These are phyloP conservation scores for Lacerta agilis DNA, from an alignment of 2,797 vertebrate genomes.

Conservation along the genomic window DNA sequence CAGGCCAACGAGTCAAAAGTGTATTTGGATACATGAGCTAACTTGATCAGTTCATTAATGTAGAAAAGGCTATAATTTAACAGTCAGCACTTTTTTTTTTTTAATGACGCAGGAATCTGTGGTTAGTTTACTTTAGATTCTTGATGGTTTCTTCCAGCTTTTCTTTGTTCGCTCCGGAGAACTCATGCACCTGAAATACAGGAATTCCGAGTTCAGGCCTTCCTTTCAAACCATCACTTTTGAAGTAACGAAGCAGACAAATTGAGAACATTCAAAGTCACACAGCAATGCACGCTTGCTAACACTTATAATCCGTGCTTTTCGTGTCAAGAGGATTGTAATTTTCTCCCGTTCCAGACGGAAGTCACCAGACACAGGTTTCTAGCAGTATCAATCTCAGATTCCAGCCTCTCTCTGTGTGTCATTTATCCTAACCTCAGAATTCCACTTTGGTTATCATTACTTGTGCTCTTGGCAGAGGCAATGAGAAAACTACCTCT, in stretches of 20 bases:
- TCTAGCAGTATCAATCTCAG: not conserved
- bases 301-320: not conserved
- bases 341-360: no score
- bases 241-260: not conserved
- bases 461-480: no score
- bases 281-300: not conserved
- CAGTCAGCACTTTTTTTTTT: conserved; percentile 44
- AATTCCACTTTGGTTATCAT: not conserved
- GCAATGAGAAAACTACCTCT: no score
- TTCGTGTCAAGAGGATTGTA: not conserved
- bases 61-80: conserved; percentile 76
- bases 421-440: not conserved
- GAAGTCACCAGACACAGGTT: not conserved
- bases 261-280: not conserved
- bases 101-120: conserved; percentile 41
- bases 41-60: conserved; percentile 62
- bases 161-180: conserved; percentile 84
- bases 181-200: conserved; percentile 83
- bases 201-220: conserved; percentile 21
- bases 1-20: conserved; percentile 52
- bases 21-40: conserved; percentile 57
- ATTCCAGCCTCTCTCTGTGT: not conserved
- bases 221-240: not conserved
- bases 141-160: conserved; percentile 78
- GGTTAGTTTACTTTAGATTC: conserved; percentile 63